These are phyloP conservation scores for Macrobrachium rosenbergii DNA, from an alignment of 1,140 invertebrate species.

Conservation along the genomic window DNA sequence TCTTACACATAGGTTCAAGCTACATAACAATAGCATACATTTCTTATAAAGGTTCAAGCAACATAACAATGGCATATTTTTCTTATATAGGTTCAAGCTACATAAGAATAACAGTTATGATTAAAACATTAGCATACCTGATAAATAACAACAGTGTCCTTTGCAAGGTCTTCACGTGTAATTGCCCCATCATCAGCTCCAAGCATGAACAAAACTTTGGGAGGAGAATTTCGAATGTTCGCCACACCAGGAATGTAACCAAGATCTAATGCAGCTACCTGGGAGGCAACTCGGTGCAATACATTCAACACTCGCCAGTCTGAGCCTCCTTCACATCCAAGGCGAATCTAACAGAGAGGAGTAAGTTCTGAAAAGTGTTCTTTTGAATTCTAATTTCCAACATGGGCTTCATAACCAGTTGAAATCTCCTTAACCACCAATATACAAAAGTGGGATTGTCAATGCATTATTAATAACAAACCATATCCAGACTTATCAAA, in stretches of 20 bases:
- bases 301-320: slow-evolving; percentile 90
- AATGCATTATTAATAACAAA: neutral
- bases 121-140: slow-evolving; percentile 75
- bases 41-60: too few species aligned
- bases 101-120: neutral
- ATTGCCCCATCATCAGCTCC: slow-evolving; percentile 92
- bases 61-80: too few species aligned
- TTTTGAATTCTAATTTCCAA: too few species aligned
- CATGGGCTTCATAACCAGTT: too few species aligned
- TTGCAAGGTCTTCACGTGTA: slow-evolving; percentile 82
- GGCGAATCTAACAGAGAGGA: slow-evolving; percentile 60
- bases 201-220: slow-evolving; percentile 89
- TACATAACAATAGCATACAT: neutral
- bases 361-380: slow-evolving; percentile 22
- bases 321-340: slow-evolving; percentile 60
- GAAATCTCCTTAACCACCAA: too few species aligned
- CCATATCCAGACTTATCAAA: too few species aligned
- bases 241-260: slow-evolving; percentile 89
- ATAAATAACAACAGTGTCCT: slow-evolving; percentile 92
- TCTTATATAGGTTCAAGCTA: too few species aligned
- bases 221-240: slow-evolving; percentile 78
- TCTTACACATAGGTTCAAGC: too few species aligned
- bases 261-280: slow-evolving; percentile 96
- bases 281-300: slow-evolving; percentile 89
- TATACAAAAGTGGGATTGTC: too few species aligned